Evolutionary conservation across 2,797 vertebrate species (phyloP), one percentile per base, ranked within the genome.

Genomic region (Gadopsis bispinosus): DNA sequence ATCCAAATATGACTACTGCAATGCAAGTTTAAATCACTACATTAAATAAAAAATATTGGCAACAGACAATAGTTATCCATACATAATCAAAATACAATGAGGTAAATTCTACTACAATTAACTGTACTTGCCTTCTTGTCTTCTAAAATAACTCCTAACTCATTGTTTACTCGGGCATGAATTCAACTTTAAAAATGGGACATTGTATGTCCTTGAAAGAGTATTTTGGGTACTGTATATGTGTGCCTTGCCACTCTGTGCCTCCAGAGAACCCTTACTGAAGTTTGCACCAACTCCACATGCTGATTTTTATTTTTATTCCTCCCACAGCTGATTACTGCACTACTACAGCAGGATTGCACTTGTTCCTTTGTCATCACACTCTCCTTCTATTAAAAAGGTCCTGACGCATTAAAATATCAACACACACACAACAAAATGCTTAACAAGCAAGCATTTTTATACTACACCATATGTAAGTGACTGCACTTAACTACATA

Each of bases 101-200:
- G 5, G 7, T 14, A 50, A 0, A 56, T 29, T 56, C 16, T 16
- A 20, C 50, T 26, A 59, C 10, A 50, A 53, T 47, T 26, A 16
- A 55, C 17, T 48, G 2, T 2, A 56, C 26, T 31, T 22, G 37
- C 6, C 33, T 41, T 41, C 19, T 63, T 45, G 64, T 43, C 16
- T 39, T 56, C 19, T 12, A 62, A 67, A 71, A 71, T n/a, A 48
- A 29, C 20, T 48, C 54, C 1, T 35, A 26, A 10, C 16, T 69
- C 17, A 47, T 19, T 39, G 73, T 58, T 56, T 37, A 67, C 13
- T 58, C 31, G 13, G 54, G 48, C 19, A 65, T 66, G 6, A 33
- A 47, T 29, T 83, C 7, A 19, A 31, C 55, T 59, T 64, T n/a
- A 33, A 62, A 77, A 73, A 61, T 59, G 10, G 10, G 37, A 69